Evolutionary conservation across 2,888 invertebrate species (phyloP).

Genomic region (Leptarthrus brevirostris): DNA sequence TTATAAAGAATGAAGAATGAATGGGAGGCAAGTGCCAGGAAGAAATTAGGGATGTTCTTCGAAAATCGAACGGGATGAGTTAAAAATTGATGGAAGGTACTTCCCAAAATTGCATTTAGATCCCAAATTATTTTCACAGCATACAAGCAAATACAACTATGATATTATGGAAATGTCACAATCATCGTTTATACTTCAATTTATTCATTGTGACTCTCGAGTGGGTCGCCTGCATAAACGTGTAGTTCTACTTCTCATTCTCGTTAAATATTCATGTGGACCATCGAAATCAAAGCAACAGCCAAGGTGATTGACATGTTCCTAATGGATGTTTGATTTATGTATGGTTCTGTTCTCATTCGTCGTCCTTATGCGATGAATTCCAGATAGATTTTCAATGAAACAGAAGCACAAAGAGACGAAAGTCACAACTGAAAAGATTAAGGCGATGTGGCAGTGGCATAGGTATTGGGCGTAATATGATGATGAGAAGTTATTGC

Average conservation of each 20-base stretch:
- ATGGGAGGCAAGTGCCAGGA: not conserved
- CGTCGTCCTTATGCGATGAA: not conserved
- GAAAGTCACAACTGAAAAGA: not conserved
- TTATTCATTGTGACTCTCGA: too few relatives aligned
- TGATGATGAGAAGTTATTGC: not conserved
- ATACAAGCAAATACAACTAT: too few relatives aligned
- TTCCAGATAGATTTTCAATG: not conserved
- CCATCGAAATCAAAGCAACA: constrained; percentile 27
- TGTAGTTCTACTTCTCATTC: too few relatives aligned
- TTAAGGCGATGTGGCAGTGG: not conserved
- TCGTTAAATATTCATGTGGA: too few relatives aligned
- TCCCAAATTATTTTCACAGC: too few relatives aligned
- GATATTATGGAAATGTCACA: too few relatives aligned
- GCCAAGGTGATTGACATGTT: constrained; percentile 50
- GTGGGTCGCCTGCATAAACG: too few relatives aligned
- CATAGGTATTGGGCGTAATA: not conserved
- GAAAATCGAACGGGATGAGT: not conserved
- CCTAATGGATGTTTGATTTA: constrained; percentile 54
- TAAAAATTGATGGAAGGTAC: too few relatives aligned
- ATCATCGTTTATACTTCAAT: too few relatives aligned
- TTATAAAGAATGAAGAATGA: not conserved
- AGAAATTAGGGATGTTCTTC: not conserved
- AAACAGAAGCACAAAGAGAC: not conserved
- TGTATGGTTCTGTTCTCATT: constrained; percentile 35
- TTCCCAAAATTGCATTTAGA: too few relatives aligned